Evolutionary conservation across 2,888 invertebrate species (phyloP), one percentile per base, ranked within the genome.

Genomic region (Glyphotaelius pellucidus): DNA sequence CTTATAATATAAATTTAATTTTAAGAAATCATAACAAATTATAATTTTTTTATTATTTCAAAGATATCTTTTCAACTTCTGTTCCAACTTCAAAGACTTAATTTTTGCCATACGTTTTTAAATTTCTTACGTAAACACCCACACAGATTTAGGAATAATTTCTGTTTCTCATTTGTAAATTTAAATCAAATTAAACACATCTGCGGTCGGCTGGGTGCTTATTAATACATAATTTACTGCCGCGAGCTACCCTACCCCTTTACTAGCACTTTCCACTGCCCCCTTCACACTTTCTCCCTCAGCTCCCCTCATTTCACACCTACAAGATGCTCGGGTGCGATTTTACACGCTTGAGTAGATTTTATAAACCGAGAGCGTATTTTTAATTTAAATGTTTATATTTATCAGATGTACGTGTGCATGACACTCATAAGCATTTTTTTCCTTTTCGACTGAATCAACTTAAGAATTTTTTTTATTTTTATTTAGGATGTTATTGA

Each of bases 171-270:
- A 85, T 85, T 85, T 85, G 85, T 25, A 38, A 85, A 85, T 85
- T 85, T 85, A 42, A 85, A 85, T 42, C 85, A 85, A 85, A 85
- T 85, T 85, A 42, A 42, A 85, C 85, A 85, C 85, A 32, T 85
- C 52, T 85, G 85, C 85, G 85, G 85, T 85, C 32, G 19, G 85
- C 35, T 38, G 38, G 85, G 85, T 85, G 85, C 38, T 85, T 85
- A 85, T 85, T 85, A 85, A 85, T 85, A 85, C 85, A 85, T 85
- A 85, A 85, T 85, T 85, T 85, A 85, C 85, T 85, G 85, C 85
- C 42, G n/a, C 85, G 85, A 12, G 85, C 38, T 35, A 42, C 3
- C 15, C 35, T 31, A 31, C 31, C 32, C 32, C 35, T 32, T 83
- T 83, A 19, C 2, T 30, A 35, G 25, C 52, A 4, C 52, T 67